phyloP scores from a whole-genome alignment of 2,888 invertebrate genomes.

The Eristalinus aeneus region DNA sequence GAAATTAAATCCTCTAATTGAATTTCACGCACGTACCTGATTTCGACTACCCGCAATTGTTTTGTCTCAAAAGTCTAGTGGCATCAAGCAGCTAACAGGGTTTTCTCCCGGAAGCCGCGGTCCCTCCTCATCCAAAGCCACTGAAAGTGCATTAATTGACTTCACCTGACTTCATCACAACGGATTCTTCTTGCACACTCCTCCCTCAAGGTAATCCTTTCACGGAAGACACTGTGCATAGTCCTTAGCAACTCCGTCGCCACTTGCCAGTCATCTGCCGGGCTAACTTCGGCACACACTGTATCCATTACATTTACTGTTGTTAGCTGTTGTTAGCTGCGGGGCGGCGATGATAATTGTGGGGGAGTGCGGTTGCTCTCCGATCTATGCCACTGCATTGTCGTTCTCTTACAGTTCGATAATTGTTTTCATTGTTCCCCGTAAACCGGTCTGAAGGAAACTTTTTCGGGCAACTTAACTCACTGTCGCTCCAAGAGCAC shows the following conservation, averaged over 20 bases:
- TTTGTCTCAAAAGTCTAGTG: too few species aligned
- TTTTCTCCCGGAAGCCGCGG: not conserved
- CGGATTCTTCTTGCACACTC: not conserved
- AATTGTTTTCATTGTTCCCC: constrained; percentile 50
- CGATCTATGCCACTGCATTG: not conserved
- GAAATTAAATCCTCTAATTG: too few species aligned
- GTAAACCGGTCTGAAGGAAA: not conserved
- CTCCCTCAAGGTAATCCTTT: not conserved
- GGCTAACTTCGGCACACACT: not conserved
- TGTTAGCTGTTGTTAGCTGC: not conserved
- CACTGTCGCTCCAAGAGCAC: constrained; percentile 11
- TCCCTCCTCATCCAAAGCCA: not conserved
- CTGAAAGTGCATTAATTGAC: not conserved
- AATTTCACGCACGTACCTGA: too few species aligned
- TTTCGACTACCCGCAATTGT: too few species aligned
- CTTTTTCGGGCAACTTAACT: constrained; percentile 33
- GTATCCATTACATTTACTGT: not conserved
- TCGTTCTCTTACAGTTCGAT: constrained; percentile 30
- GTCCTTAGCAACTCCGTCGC: not conserved
- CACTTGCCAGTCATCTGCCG: not conserved
- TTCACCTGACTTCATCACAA: not conserved
- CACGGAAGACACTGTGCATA: not conserved
- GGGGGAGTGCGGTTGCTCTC: constrained; percentile 2
- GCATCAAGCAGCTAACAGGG: too few species aligned
- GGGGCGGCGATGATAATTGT: not conserved